phyloP scores from a whole-genome alignment of 2,113 vertebrate species.

The Thomomys bottae region DNA sequence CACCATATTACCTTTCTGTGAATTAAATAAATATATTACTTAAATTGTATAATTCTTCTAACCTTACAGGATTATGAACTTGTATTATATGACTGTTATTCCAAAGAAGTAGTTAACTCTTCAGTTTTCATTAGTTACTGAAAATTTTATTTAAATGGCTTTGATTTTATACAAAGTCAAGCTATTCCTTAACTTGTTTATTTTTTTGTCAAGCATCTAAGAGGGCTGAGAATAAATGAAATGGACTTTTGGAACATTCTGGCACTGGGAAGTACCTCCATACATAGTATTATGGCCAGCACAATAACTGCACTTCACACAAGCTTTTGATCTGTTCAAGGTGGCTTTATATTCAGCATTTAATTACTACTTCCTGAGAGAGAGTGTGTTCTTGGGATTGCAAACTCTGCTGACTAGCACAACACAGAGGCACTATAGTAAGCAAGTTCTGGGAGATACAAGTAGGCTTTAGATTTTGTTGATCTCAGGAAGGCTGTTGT shows the following conservation, averaged over 20 bases:
- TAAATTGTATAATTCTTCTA: constrained; percentile 30
- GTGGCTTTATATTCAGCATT: constrained; percentile 31
- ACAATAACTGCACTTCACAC: neutral
- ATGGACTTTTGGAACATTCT: constrained; percentile 43
- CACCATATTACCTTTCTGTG: neutral
- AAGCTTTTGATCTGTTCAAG: constrained; percentile 8
- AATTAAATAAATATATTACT: neutral
- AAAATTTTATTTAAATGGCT: constrained; percentile 9
- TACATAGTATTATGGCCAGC: neutral
- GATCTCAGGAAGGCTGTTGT: neutral
- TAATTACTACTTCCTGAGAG: constrained; percentile 26
- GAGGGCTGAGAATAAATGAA: neutral
- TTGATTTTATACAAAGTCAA: constrained; percentile 45
- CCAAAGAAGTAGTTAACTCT: neutral
- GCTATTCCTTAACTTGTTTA: constrained; percentile 45
- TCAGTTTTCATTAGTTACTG: constrained; percentile 4
- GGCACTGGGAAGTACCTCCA: neutral
- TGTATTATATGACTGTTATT: neutral
- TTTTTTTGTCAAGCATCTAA: constrained; percentile 1
- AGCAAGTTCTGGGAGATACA: constrained; percentile 50
- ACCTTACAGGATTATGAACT: neutral
- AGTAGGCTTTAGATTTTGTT: neutral
- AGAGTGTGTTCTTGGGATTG: constrained; percentile 44
- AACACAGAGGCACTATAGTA: neutral
- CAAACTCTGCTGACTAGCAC: neutral